These are phyloP conservation scores for Hermatobates lingyangjiaoensis DNA, from an alignment of 1,140 invertebrate species.

Conservation along the genomic window DNA sequence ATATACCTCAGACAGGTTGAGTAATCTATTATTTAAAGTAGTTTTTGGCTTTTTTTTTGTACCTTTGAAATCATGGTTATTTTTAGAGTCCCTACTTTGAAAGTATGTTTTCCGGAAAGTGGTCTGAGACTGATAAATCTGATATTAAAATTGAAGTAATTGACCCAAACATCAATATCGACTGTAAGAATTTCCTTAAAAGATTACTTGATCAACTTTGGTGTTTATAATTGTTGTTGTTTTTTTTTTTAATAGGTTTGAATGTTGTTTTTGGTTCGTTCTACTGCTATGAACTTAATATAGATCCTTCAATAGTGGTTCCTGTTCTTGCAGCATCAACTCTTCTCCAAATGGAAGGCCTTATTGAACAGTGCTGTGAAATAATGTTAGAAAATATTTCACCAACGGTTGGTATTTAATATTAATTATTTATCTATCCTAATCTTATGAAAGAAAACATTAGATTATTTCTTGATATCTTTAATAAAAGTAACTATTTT, in stretches of 20 bases:
- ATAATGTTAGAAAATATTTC: constrained; percentile 62
- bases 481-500: no score
- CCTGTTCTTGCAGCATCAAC: constrained; percentile 54
- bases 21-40: no score
- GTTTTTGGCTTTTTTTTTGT: no score
- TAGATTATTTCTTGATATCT: no score
- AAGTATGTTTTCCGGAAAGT: constrained; percentile 67
- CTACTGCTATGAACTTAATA: constrained; percentile 54
- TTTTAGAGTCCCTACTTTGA: constrained; percentile 59
- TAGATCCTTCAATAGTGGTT: constrained; percentile 49
- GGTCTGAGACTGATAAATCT: constrained; percentile 50
- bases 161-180: constrained; percentile 51
- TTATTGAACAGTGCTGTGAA: constrained; percentile 53
- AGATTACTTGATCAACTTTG: not conserved
- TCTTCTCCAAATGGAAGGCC: constrained; percentile 51
- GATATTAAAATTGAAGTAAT: constrained; percentile 48
- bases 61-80: no score
- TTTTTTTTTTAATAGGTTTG: constrained; percentile 32
- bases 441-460: no score
- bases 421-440: no score
- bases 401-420: no score
- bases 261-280: constrained; percentile 55
- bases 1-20: constrained; percentile 56
- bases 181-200: constrained; percentile 37
- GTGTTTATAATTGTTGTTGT: not conserved